Percentiles rank a stretch among this genome's conserved stretches.
These are phyloP conservation scores for Liposcelis brunnea DNA, from an alignment of 2,888 invertebrate genomes.

Conservation along the genomic window DNA sequence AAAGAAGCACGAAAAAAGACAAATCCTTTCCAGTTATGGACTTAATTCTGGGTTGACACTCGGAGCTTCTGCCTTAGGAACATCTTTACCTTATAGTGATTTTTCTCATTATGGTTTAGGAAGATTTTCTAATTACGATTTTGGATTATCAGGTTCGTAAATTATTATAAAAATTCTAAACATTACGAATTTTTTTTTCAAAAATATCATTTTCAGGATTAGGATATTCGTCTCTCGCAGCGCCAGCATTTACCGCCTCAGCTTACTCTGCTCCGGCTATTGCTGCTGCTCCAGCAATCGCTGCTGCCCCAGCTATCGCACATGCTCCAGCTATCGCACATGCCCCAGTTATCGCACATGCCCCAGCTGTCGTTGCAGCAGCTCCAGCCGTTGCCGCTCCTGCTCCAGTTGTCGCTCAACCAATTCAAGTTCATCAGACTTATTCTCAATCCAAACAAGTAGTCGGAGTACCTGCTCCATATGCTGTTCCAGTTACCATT, in stretches of 20 bases:
- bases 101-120: neutral
- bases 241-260: slow-evolving; percentile 3
- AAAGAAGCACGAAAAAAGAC: neutral
- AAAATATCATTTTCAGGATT: neutral
- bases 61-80: neutral
- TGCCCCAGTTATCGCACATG: neutral
- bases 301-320: too few species aligned
- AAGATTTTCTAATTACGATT: slow-evolving; percentile 6
- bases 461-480: slow-evolving; percentile 12
- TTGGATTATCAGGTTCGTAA: neutral
- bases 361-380: slow-evolving; percentile 9
- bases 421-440: neutral
- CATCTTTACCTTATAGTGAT: neutral
- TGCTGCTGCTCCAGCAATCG: too few species aligned
- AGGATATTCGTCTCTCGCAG: neutral
- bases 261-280: too few species aligned
- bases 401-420: neutral
- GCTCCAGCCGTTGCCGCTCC: slow-evolving; percentile 11
- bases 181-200: too few species aligned
- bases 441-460: neutral
- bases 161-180: too few species aligned
- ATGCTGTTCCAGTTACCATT: slow-evolving; percentile 13
- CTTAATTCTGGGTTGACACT: neutral
- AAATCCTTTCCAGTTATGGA: slow-evolving; percentile 1
- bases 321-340: neutral